Base-by-base conservation (phyloP, 2,888 invertebrate genomes). In the Heliconius ethilla region DNA sequence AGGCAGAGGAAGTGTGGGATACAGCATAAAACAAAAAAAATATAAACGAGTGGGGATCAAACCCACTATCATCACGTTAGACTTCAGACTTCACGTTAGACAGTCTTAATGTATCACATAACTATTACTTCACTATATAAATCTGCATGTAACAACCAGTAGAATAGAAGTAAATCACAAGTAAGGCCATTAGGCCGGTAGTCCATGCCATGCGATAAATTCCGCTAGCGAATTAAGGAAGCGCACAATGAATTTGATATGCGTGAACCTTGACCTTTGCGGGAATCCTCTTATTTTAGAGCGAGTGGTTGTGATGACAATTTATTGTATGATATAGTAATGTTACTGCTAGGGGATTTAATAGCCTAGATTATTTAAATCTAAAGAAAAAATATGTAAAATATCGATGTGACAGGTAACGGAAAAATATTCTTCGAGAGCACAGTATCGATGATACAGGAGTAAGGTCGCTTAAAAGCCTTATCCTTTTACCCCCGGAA, bases 231-330 rank as follows among this genome's bases (percentile, higher is more conserved):
- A 70, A 70, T 76, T 72, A 65, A 67, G 77, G 59, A 45, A 66
- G 63, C 63, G 69, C 69, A 51, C 63, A 55, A 13, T 67, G 74
- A 78, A 78, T 78, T 33, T 45, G 77, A 78, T 74, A 78, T 75
- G 77, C 29, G 45, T 45, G n/a, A 72, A 55, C 77, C 69, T 75
- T 78, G 77, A 78, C 77, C 77, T 75, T 74, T 62, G 25, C 15
- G 11, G 25, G 40, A 59, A 62, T 70, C 69, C 25, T 69, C 75
- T 69, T 69, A 25, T 69, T 67, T 59, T 33, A 37, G n/a, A 63
- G 66, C 51, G n/a, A 55, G 66, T 1, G 29, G n/a, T n/a, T 33
- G 70, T 59, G 55, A 72, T 33, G n/a, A 55, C n/a, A 33, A 22
- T 40, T 25, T 11, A 72, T 33, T n/a, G 70, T 55, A 59, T n/a